A percentile compares a stretch with the other conserved stretches of the same genome.
Conservation (phyloP, 2,797 vertebrate species). For the Champsocephalus gunnari region DNA sequence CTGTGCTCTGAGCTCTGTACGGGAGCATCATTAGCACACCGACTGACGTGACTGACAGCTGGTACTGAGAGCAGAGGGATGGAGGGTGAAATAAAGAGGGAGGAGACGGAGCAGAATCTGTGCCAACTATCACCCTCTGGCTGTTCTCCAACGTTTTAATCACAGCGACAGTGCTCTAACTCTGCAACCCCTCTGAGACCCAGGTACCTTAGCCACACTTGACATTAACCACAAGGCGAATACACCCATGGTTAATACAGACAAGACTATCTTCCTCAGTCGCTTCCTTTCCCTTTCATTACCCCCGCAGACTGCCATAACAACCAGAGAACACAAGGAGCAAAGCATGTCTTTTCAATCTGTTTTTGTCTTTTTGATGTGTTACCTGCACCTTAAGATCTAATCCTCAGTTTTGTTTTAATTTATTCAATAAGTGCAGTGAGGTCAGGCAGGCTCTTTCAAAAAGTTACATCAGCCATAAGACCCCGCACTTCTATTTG, state of each 20-base stretch:
- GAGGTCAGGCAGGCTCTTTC: conserved; percentile 63
- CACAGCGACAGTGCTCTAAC: conserved; percentile 76
- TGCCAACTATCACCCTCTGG: conserved; percentile 80
- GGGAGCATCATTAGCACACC: conserved; percentile 73
- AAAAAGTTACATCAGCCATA: conserved; percentile 73
- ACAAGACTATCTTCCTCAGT: conserved; percentile 39
- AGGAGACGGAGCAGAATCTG: conserved; percentile 73
- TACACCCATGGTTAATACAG: conserved; percentile 67
- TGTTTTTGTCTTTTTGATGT: conserved; percentile 2
- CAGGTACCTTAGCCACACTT: conserved; percentile 82
- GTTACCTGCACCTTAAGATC: conserved; percentile 51
- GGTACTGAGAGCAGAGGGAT: conserved; percentile 69
- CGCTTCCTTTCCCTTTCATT: conserved; percentile 39
- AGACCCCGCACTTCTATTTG: conserved; percentile 46
- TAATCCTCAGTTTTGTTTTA: conserved; percentile 62
- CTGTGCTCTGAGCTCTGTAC: conserved; percentile 53
- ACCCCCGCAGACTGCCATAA: conserved; percentile 12
- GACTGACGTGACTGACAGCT: conserved; percentile 80
- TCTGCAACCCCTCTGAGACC: conserved; percentile 76
- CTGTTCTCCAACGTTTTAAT: conserved; percentile 79
- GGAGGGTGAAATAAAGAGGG: conserved; percentile 69
- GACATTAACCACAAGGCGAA: conserved; percentile 78
- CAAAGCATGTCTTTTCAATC: conserved; percentile 26
- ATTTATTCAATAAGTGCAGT: conserved; percentile 44
- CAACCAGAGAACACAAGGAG: conserved; percentile 34